Conservation (phyloP, 2,888 invertebrate genomes). For the Tachystola acroxantha region DNA sequence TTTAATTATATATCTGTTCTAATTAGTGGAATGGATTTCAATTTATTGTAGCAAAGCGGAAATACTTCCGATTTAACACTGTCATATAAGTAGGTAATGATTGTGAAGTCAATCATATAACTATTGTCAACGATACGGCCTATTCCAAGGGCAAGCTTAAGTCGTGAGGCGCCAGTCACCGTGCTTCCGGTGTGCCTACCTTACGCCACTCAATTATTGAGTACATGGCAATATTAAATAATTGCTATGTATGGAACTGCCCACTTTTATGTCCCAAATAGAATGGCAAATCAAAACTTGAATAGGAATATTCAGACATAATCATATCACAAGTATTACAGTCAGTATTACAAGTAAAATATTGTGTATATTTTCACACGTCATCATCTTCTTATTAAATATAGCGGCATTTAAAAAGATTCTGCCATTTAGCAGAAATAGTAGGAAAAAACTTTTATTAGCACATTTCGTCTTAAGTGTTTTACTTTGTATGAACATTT, state of each 20-base stretch:
- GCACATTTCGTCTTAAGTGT: too few species aligned
- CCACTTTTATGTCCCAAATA: not conserved
- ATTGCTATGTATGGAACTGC: not conserved
- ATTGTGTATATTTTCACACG: too few species aligned
- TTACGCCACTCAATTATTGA: not conserved
- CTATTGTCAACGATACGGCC: conserved; percentile 10
- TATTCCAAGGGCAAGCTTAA: conserved; percentile 10
- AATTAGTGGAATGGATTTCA: not conserved
- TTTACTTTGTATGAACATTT: too few species aligned
- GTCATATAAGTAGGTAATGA: conserved; percentile 5
- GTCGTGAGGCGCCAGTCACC: conserved; percentile 11
- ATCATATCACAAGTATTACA: not conserved
- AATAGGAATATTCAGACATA: not conserved
- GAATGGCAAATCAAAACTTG: not conserved
- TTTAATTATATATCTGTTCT: conserved; percentile 13
- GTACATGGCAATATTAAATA: not conserved
- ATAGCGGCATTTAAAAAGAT: too few species aligned
- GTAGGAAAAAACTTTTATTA: too few species aligned
- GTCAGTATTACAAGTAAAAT: too few species aligned
- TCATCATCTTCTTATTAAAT: too few species aligned
- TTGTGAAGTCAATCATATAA: conserved; percentile 9
- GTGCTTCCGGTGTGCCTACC: conserved; percentile 5
- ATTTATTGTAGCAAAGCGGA: not conserved
- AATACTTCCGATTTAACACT: conserved; percentile 6
- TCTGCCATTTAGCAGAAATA: too few species aligned